Base-by-base conservation (phyloP, 2,113 vertebrate species). In the Nycticryphes semicollaris region DNA sequence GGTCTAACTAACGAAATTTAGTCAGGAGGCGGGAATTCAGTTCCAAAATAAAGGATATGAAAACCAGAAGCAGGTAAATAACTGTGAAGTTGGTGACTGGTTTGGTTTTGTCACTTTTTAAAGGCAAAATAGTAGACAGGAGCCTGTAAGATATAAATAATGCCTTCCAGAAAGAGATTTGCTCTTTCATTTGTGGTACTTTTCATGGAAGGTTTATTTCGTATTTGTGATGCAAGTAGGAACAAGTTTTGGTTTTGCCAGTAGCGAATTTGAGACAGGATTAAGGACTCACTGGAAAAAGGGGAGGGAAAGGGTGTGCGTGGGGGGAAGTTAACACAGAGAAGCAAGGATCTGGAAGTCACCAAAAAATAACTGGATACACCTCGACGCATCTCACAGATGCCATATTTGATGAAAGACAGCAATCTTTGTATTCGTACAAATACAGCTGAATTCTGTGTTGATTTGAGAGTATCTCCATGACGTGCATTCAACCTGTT, bases 401-500 rank as follows among this genome's bases (percentile, higher is more conserved):
- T 69, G 41, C 39, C 4, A 0, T 6, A 10, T 54, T 54, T 57
- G 50, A 53, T 5, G 3, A n/a, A 37, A 45, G 31, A 62, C 1
- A 86, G 23, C 13, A 59, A 28, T 64, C 30, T 19, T 24, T 37
- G 45, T 12, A 33, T 50, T n/a, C 1, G 4, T 59, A 33, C 24
- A 57, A 33, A 37, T 22, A 45, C 11, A 76, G 33, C 51, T 64
- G 45, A 77, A 54, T 39, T 57, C 24, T 67, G 27, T 35, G 33
- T 24, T 51, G 37, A 25, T 27, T 5, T 2, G 53, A 24, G 33
- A 33, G 47, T 23, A n/a, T 7, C 24, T 25, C 50, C 28, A 10
- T 0, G 4, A 47, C 0, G 1, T 9, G 31, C 39, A 12, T 56
- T 56, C 59, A 45, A 0, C 31, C 70, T 43, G 9, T 3, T 51